phyloP scores from a whole-genome alignment of 2,888 invertebrate genomes.

The Sceliomorpha sp. region DNA sequence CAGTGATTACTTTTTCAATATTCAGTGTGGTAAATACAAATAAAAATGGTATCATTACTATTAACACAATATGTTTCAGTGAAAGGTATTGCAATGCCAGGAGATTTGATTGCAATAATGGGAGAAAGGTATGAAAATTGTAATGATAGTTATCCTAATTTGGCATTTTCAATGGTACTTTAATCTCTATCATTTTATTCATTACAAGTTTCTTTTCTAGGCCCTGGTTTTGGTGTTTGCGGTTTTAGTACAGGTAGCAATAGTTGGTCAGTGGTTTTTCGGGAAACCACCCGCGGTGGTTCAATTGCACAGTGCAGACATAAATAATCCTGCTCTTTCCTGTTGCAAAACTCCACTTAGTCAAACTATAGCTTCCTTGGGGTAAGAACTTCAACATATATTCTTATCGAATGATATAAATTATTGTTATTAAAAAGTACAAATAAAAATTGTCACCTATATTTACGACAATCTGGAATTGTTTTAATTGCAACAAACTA shows the following conservation, averaged over 20 bases:
- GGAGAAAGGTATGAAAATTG: constrained; percentile 93
- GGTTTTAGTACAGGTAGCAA: constrained; percentile 93
- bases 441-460: no score
- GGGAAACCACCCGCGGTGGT: constrained; percentile 86
- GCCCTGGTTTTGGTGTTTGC: constrained; percentile 92
- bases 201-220: constrained; percentile 57
- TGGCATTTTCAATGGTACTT: no score
- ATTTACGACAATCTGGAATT: no score
- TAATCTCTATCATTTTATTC: no score
- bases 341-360: constrained; percentile 76
- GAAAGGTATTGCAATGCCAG: constrained; percentile 90
- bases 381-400: constrained; percentile 64
- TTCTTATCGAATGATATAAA: neutral
- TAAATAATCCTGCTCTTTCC: constrained; percentile 35
- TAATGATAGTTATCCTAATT: no score
- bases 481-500: no score
- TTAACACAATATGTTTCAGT: constrained; percentile 80
- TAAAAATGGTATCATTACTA: neutral
- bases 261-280: constrained; percentile 91
- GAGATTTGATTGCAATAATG: constrained; percentile 91
- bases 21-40: neutral
- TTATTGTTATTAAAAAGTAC: no score
- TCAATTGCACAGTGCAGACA: constrained; percentile 61
- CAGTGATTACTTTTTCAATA: no score
- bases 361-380: constrained; percentile 75